phyloP scores from a whole-genome alignment of 2,797 vertebrate species.

The Pelodytes ibericus region DNA sequence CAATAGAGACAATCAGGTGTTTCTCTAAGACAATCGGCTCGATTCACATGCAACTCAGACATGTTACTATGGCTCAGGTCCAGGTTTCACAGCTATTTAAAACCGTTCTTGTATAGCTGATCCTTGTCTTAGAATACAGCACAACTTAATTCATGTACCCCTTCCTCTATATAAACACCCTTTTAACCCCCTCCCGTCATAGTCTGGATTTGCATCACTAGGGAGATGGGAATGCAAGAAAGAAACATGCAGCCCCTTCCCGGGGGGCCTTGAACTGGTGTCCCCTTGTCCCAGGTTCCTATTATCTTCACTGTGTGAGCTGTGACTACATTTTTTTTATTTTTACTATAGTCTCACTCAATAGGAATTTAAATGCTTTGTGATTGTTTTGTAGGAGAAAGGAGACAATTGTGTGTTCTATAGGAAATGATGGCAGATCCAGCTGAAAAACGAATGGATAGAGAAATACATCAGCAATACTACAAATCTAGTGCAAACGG shows the following conservation, averaged over 20 bases:
- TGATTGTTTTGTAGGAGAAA: conserved; percentile 71
- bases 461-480: conserved; percentile 62
- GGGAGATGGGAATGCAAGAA: conserved; percentile 70
- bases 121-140: conserved; percentile 72
- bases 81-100: conserved; percentile 75
- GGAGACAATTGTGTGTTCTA: conserved; percentile 66
- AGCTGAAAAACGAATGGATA: conserved; percentile 63
- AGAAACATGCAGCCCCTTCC: conserved; percentile 71
- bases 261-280: conserved; percentile 69
- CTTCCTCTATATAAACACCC: conserved; percentile 68
- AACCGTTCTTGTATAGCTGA: conserved; percentile 71
- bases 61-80: conserved; percentile 72
- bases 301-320: conserved; percentile 63
- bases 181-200: conserved; percentile 64
- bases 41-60: conserved; percentile 68
- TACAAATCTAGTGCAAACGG: background rate
- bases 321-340: conserved; percentile 60
- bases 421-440: conserved; percentile 69
- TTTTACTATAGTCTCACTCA: conserved; percentile 67
- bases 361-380: conserved; percentile 75
- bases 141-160: conserved; percentile 74
- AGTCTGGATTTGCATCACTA: conserved; percentile 73
- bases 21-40: conserved; percentile 67
- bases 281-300: conserved; percentile 68
- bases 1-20: conserved; percentile 64